Conservation (phyloP, 1,140 invertebrate genomes). For the Brachionus sp. region DNA sequence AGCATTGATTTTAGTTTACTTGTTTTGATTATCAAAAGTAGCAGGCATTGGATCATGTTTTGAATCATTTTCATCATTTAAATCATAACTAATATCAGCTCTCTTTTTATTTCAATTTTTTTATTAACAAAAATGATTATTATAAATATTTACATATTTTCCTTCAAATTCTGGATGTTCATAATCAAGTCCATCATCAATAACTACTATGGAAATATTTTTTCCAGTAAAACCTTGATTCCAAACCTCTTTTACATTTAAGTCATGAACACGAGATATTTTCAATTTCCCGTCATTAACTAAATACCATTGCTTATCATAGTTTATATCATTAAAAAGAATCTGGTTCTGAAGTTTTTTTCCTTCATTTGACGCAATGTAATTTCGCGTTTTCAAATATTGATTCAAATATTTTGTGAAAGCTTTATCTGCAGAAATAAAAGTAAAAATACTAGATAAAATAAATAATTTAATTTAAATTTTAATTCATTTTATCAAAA, state of each 20-base stretch:
- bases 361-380: not conserved
- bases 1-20: not conserved
- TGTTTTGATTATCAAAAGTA: conserved; percentile 45
- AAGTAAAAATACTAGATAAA: too few species aligned
- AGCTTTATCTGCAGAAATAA: not conserved
- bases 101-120: not conserved
- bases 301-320: conserved; percentile 45
- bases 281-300: conserved; percentile 30
- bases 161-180: conserved; percentile 40
- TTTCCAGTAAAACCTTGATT: conserved; percentile 30
- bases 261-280: not conserved
- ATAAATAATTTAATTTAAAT: too few species aligned
- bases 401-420: not conserved
- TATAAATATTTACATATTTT: conserved; percentile 39
- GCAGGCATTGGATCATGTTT: conserved; percentile 45
- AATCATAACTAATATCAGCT: conserved; percentile 46
- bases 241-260: conserved; percentile 45
- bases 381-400: not conserved
- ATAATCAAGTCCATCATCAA: conserved; percentile 47
- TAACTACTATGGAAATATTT: conserved; percentile 25
- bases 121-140: not conserved
- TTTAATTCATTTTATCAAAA: too few species aligned
- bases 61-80: conserved; percentile 44
- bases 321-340: conserved; percentile 40
- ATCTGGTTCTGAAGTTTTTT: not conserved